Evolutionary conservation across 2,888 invertebrate genomes (phyloP), one percentile per base, ranked within the genome.

Genomic region (Dione vanillae): DNA sequence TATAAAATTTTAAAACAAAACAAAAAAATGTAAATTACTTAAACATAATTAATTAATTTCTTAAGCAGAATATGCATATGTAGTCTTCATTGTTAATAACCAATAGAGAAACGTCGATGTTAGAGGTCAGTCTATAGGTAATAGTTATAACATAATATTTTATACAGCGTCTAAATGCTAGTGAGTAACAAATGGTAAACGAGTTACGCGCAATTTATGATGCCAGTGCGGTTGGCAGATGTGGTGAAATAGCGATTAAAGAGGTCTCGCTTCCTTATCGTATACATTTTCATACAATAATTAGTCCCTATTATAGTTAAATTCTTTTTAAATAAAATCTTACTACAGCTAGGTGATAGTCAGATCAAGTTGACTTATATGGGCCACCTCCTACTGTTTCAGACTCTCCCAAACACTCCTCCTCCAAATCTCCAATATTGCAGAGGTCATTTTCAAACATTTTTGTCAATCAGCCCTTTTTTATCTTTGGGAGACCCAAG

Each of bases 101-200:
- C 41, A 68, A 67, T 49, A 47, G 49, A 45, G 43, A 43, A 61
- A 61, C 61, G 56, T 56, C 37, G 61, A 19, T 51, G 68, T 52
- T 35, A 68, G 19, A 56, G 68, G 54, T 69, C 54, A 54, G 40
- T 2, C 12, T 12, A 20, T 9, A 40, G 37, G 37, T 37, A 64
- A 40, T 37, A 14, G 35, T 12, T 62, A 14, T 62, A 19, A 47
- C 19, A 47, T 51, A n/a, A 64, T 45, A 7, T 27, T 27, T 45
- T 61, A 59, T 41, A 27, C 5, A 59, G 20, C 43, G 43, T 61
- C 43, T 61, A 45, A 61, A 43, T n/a, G 27, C 43, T 45, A 45
- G 43, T 27, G 16, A 11, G 61, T 27, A 61, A 35, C 11, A 45
- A 45, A 45, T 11, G 37, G 54, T 45, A 61, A 43, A 61, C 43